Evolutionary conservation across 2,797 vertebrate genomes (phyloP).

Genomic region (Lithobates sylvaticus): DNA sequence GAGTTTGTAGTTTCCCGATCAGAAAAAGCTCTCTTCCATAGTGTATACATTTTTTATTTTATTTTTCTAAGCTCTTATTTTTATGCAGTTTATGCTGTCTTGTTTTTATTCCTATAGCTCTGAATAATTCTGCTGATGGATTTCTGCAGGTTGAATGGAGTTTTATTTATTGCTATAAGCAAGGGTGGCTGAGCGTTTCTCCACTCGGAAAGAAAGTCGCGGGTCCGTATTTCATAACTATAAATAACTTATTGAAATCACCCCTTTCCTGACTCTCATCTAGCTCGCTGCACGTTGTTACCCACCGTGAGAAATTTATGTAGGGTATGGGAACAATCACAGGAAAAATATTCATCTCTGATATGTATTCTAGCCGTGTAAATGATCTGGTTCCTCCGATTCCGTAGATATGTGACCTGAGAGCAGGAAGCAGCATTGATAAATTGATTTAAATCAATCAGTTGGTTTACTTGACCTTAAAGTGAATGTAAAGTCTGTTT

Average conservation of each 20-base stretch:
- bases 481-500: no score
- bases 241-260: slow-evolving; percentile 4
- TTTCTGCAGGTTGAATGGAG: not conserved
- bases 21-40: not conserved
- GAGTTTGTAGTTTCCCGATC: not conserved
- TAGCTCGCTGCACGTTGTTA: not conserved
- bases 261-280: not conserved
- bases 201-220: not conserved
- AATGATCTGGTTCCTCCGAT: not conserved
- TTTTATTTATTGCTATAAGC: slow-evolving; percentile 11
- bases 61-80: not conserved
- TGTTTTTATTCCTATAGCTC: not conserved
- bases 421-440: not conserved
- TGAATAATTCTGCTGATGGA: not conserved
- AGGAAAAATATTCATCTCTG: not conserved
- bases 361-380: not conserved
- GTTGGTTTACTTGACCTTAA: no score
- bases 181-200: not conserved
- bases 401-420: not conserved
- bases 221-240: not conserved
- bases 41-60: not conserved
- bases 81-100: slow-evolving; percentile 3
- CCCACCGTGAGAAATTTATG: not conserved
- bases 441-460: no score
- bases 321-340: not conserved